Base-by-base conservation (phyloP, 2,888 invertebrate species). In the Caenorhabditis zanzibari region DNA sequence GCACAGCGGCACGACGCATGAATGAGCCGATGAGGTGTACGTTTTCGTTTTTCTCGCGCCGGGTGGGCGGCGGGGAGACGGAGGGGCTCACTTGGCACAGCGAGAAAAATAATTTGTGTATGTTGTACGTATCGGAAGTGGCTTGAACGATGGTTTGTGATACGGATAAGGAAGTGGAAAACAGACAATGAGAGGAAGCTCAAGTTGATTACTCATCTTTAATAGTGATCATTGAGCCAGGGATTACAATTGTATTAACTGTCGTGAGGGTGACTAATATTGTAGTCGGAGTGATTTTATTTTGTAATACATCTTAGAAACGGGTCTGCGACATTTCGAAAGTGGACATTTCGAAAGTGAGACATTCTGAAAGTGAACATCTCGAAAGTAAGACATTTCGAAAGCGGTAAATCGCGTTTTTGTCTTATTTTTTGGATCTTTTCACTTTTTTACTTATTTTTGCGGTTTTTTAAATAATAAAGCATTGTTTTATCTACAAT, bases 21-120 rank as follows among this genome's bases (percentile, higher is more conserved):
- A 77, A 77, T 77, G 77, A 77, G 77, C 63, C 77, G 77, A 77
- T 77, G 77, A 77, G 77, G 77, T 71, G 77, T 61, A 71, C 69
- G 69, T 69, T 77, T 69, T 76, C 49, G 41, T 44, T 59, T 76
- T 47, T 56, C 12, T n/a, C 49, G 38, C 32, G 68, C 19, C 10
- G 24, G 5, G 35, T n/a, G n/a, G n/a, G n/a, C n/a, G n/a, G n/a
- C n/a, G n/a, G n/a, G n/a, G n/a, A n/a, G n/a, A n/a, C n/a, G 24
- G 19, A 26, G 35, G 61, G 35, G 28, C 58, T n/a, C 35, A 63
- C 44, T 72, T 47, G 44, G 59, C 16, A 66, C 66, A 49, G 35
- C 1, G 5, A 10, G 22, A 44, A 24, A 35, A 32, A 72, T 59
- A 35, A 32, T 16, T 63, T 63, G 63, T 44, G 63, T 63, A 38